A percentile compares a stretch with the other conserved stretches of the same genome.
Conservation (phyloP, 2,888 invertebrate species). For the Rhagium mordax region DNA sequence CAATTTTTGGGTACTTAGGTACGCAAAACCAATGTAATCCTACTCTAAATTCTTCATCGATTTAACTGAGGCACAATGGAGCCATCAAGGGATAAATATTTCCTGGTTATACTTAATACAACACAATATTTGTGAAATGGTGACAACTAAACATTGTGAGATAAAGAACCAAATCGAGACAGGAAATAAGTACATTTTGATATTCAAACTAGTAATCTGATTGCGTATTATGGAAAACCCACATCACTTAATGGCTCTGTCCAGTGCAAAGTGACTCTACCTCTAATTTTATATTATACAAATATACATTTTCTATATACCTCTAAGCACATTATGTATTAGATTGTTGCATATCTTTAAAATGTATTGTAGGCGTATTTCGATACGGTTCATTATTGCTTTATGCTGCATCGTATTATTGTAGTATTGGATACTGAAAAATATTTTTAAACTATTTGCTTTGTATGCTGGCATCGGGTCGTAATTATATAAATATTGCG, state of each 20-base stretch:
- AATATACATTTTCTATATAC: constrained; percentile 30
- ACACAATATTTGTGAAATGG: not conserved
- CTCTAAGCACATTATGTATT: constrained; percentile 35
- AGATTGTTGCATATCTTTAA: constrained; percentile 50
- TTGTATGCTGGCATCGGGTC: constrained; percentile 58
- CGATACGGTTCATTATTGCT: constrained; percentile 42
- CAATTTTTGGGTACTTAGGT: too few species aligned
- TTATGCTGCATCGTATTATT: constrained; percentile 51
- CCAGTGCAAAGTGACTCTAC: constrained; percentile 51
- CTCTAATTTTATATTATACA: constrained; percentile 31
- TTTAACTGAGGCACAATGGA: constrained; percentile 19
- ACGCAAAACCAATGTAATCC: not conserved
- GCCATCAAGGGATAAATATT: constrained; percentile 21
- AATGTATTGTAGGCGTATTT: constrained; percentile 45
- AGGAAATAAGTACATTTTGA: too few species aligned
- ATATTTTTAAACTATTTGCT: constrained; percentile 51
- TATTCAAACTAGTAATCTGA: too few species aligned
- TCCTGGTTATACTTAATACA: not conserved
- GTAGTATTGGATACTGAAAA: constrained; percentile 49
- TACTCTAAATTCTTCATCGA: not conserved
- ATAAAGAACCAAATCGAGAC: too few species aligned
- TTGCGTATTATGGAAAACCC: too few species aligned
- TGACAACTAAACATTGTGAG: not conserved
- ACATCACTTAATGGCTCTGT: constrained; percentile 35
- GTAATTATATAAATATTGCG: constrained; percentile 45